A percentile compares a stretch with the other conserved stretches of the same genome.
Evolutionary conservation across 2,888 invertebrate genomes (phyloP).

Genomic region (Drosophila dives): DNA sequence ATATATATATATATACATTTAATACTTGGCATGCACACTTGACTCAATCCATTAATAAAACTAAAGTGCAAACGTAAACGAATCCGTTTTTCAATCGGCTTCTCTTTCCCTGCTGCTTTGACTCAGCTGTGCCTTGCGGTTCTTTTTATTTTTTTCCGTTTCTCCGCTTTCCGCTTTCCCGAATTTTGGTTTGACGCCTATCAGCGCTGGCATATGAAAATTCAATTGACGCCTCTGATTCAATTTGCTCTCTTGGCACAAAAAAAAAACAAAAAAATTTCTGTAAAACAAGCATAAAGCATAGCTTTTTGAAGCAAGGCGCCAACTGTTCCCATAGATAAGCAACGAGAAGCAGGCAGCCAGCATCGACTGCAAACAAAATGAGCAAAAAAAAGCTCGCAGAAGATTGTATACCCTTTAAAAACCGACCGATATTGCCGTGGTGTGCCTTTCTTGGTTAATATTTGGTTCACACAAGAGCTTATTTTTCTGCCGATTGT

Average conservation of each 20-base stretch:
- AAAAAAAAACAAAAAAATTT: not conserved
- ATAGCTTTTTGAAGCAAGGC: slow-evolving; percentile 54
- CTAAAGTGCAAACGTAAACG: slow-evolving; percentile 6
- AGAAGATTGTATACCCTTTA: not conserved
- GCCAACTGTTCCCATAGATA: slow-evolving; percentile 71
- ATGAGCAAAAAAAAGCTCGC: not conserved
- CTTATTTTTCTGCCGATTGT: not conserved
- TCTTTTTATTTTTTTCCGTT: slow-evolving; percentile 12
- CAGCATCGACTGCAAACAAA: slow-evolving; percentile 37
- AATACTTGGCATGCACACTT: not conserved
- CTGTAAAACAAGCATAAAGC: slow-evolving; percentile 15
- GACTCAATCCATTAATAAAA: slow-evolving; percentile 27
- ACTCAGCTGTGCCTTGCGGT: slow-evolving; percentile 7
- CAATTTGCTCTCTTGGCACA: slow-evolving; percentile 37
- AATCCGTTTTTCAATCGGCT: slow-evolving; percentile 12
- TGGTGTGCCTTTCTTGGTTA: not conserved
- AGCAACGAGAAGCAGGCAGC: slow-evolving; percentile 40
- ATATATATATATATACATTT: not conserved
- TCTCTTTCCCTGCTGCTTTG: slow-evolving; percentile 1
- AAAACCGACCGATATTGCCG: not conserved
- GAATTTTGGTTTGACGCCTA: slow-evolving; percentile 33
- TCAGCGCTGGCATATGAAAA: slow-evolving; percentile 63
- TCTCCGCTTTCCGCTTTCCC: not conserved
- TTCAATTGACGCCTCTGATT: slow-evolving; percentile 66
- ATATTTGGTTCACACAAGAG: not conserved